Conservation (phyloP, 2,888 invertebrate species). For the Eumacrocentrus americanus region DNA sequence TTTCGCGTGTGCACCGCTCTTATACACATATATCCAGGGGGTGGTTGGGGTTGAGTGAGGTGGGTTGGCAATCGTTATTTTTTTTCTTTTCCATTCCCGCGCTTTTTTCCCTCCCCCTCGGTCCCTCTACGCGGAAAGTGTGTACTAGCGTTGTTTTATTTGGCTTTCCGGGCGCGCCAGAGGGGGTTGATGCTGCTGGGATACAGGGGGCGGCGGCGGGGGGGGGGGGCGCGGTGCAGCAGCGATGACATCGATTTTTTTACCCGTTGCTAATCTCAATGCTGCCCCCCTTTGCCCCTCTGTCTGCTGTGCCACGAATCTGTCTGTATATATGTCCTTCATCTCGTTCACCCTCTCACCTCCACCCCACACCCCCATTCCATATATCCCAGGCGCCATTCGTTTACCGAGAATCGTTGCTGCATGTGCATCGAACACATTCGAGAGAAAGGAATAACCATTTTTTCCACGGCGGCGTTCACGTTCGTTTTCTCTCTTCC, state of each 20-base stretch:
- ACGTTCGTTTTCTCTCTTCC: constrained; percentile 23
- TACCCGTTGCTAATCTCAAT: constrained; percentile 60
- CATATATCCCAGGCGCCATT: constrained; percentile 15
- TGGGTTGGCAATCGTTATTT: background rate
- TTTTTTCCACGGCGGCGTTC: constrained; percentile 48
- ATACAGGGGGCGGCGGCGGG: constrained; percentile 35
- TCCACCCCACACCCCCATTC: constrained; percentile 36
- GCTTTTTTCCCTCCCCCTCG: constrained; percentile 14
- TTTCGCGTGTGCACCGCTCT: constrained; percentile 24
- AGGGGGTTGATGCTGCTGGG: constrained; percentile 36
- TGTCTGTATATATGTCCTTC: constrained; percentile 10
- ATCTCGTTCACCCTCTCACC: constrained; percentile 26
- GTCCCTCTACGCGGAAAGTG: constrained; percentile 39
- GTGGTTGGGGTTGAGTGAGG: background rate
- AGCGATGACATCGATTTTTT: constrained; percentile 59
- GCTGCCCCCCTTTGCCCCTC: constrained; percentile 42
- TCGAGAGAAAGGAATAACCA: constrained; percentile 52
- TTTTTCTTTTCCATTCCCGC: constrained; percentile 8
- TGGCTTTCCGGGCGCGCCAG: constrained; percentile 50
- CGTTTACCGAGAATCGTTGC: constrained; percentile 41
- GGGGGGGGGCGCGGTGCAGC: constrained; percentile 4
- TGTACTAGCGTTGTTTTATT: constrained; percentile 58
- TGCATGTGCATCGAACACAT: constrained; percentile 52
- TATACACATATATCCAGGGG: constrained; percentile 3
- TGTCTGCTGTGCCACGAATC: constrained; percentile 21